A percentile compares a stretch with the other conserved stretches of the same genome.
Evolutionary conservation across 2,113 vertebrate genomes (phyloP).

Genomic region (Hippoglossus stenolepis): DNA sequence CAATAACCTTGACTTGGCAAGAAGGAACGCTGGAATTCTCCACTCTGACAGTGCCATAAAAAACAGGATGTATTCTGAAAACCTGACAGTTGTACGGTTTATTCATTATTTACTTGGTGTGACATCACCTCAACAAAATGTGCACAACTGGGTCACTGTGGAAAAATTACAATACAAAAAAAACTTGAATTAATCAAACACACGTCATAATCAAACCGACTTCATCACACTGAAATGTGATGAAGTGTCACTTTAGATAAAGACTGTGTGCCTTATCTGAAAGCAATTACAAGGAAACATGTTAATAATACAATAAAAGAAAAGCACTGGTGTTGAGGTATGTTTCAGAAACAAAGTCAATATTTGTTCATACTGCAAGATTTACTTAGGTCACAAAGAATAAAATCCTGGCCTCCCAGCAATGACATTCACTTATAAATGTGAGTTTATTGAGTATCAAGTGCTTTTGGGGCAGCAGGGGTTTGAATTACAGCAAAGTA

Average conservation of each 20-base stretch:
- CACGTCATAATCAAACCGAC: constrained; percentile 10
- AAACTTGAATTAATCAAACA: constrained; percentile 13
- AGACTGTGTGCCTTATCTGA: background rate
- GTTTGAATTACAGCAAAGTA: background rate
- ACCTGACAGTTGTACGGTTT: background rate
- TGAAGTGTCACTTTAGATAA: background rate
- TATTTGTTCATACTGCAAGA: background rate
- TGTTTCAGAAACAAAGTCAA: background rate
- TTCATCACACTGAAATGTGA: background rate
- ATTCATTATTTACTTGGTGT: background rate
- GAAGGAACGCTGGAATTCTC: background rate
- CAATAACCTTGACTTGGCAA: background rate
- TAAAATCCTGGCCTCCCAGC: background rate
- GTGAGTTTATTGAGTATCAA: background rate
- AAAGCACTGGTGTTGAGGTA: background rate
- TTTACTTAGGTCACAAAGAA: background rate
- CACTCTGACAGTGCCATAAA: background rate
- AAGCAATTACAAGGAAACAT: background rate
- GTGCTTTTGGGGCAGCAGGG: background rate
- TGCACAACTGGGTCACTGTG: constrained; percentile 3
- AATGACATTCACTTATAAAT: too few relatives aligned
- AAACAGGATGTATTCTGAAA: constrained; percentile 16
- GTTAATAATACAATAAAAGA: background rate
- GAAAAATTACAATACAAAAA: constrained; percentile 3
- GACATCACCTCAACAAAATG: constrained; percentile 11